These are phyloP conservation scores for Ochropleura leucogaster DNA, from an alignment of 2,888 invertebrate species.

Conservation along the genomic window DNA sequence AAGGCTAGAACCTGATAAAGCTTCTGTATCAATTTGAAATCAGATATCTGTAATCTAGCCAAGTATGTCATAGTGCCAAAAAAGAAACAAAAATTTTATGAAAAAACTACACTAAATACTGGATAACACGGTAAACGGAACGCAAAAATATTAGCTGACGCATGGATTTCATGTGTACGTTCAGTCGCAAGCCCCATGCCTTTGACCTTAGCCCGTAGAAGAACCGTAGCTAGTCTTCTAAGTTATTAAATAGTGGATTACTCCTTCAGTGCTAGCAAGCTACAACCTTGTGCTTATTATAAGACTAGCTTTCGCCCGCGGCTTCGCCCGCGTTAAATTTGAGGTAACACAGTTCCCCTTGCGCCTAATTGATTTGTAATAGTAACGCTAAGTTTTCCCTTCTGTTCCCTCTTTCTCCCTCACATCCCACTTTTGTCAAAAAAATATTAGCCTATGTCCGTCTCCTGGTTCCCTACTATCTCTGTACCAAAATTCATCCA, in stretches of 20 bases:
- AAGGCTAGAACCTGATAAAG: neutral
- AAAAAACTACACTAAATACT: neutral
- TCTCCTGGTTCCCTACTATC: too few relatives aligned
- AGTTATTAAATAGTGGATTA: neutral
- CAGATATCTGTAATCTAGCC: neutral
- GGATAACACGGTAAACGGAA: conserved; percentile 26
- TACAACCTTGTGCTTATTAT: neutral
- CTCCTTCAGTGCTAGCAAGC: neutral
- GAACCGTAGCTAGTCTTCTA: neutral
- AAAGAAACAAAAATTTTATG: neutral
- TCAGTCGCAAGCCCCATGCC: neutral
- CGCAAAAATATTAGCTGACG: conserved; percentile 58
- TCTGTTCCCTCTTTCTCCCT: too few relatives aligned
- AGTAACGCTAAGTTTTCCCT: too few relatives aligned
- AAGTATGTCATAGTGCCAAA: neutral
- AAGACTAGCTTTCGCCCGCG: neutral
- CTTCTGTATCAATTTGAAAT: neutral
- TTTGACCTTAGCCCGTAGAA: neutral
- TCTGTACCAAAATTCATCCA: too few relatives aligned
- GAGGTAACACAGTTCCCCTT: too few relatives aligned
- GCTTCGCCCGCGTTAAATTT: too few relatives aligned
- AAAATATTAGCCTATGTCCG: too few relatives aligned
- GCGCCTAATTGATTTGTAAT: too few relatives aligned
- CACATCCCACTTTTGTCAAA: too few relatives aligned
- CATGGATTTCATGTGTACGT: conserved; percentile 15